phyloP scores from a whole-genome alignment of 2,888 invertebrate species.

The Himalopsyche japonica region DNA sequence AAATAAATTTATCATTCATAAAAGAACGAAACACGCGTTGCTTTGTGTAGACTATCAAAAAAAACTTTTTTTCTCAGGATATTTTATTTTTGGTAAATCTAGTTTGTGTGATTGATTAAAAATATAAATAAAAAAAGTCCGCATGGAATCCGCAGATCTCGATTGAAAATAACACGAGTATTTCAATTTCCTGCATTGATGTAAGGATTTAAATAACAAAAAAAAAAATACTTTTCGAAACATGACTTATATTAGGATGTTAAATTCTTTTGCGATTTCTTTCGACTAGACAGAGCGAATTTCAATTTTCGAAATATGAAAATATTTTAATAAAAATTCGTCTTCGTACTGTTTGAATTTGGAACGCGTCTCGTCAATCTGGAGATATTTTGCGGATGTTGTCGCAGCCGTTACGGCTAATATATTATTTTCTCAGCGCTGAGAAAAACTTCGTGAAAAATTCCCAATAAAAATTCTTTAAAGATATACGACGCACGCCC shows the following conservation, averaged over 20 bases:
- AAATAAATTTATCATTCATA: no score
- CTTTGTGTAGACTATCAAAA: no score
- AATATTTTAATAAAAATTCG: not conserved
- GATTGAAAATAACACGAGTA: no score
- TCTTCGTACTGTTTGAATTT: not conserved
- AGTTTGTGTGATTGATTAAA: no score
- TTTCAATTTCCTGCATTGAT: no score
- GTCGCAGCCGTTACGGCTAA: not conserved
- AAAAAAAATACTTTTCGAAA: not conserved
- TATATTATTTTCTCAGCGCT: not conserved
- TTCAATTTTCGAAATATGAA: not conserved
- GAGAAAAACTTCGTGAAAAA: not conserved
- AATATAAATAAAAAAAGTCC: no score
- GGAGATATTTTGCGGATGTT: not conserved
- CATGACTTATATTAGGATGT: not conserved
- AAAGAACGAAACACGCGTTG: no score
- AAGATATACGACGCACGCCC: not conserved
- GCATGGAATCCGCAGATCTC: no score
- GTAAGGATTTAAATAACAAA: no score
- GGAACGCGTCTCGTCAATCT: not conserved
- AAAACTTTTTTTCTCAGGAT: no score
- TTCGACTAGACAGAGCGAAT: not conserved
- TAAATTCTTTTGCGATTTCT: not conserved
- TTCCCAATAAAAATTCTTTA: not conserved
- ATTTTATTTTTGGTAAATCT: no score